Percentiles rank a stretch among this genome's conserved stretches.
Evolutionary conservation across 2,797 vertebrate genomes (phyloP).

Genomic region (Enteromius radiatus): DNA sequence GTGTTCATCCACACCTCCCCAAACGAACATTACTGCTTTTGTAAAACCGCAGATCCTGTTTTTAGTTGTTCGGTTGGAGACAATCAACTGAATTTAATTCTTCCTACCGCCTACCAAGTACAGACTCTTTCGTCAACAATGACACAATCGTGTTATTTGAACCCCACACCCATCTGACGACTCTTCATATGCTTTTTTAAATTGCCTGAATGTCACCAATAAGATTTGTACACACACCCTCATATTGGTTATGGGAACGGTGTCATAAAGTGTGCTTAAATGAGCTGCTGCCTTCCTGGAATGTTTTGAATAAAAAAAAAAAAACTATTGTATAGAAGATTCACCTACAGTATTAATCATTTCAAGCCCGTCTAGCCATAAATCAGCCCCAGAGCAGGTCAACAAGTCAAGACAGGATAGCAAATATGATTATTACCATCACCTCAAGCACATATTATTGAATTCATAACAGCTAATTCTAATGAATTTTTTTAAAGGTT

Average conservation of each 20-base stretch:
- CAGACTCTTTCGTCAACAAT: slow-evolving; percentile 35
- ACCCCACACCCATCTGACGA: slow-evolving; percentile 38
- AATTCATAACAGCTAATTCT: not conserved
- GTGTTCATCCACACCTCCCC: slow-evolving; percentile 40
- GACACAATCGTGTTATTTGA: slow-evolving; percentile 17
- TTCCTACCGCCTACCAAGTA: not conserved
- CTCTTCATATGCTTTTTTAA: not conserved
- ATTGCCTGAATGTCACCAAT: not conserved
- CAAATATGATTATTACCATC: not conserved
- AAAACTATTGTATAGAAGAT: slow-evolving; percentile 20
- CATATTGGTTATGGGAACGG: slow-evolving; percentile 34
- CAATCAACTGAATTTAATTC: slow-evolving; percentile 3
- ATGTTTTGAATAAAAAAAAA: slow-evolving; percentile 26
- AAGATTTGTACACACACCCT: slow-evolving; percentile 42
- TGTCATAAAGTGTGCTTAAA: not conserved
- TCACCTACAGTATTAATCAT: slow-evolving; percentile 2
- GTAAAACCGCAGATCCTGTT: slow-evolving; percentile 38
- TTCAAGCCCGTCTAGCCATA: not conserved
- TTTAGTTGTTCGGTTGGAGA: slow-evolving; percentile 24
- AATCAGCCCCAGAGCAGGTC: slow-evolving; percentile 49
- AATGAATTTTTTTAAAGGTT: not conserved
- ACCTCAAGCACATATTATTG: not conserved
- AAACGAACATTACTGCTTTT: slow-evolving; percentile 45
- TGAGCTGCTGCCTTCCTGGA: not conserved
- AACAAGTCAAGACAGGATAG: slow-evolving; percentile 50